Conservation (phyloP, 2,113 vertebrate species). For the Eretmochelys imbricata region DNA sequence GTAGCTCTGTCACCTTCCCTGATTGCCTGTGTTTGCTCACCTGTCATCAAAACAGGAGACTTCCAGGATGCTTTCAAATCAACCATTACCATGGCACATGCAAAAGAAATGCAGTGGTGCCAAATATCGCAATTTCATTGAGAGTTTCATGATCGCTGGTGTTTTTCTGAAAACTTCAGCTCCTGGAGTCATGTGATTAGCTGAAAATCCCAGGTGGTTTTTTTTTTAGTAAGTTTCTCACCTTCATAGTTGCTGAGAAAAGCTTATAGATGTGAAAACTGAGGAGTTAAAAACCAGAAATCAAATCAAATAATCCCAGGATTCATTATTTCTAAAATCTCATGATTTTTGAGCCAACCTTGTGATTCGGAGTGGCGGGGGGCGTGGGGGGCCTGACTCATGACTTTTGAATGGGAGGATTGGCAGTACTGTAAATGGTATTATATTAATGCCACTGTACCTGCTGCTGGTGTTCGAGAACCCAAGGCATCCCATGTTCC, state of each 20-base stretch:
- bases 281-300: background rate
- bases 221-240: background rate
- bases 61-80: background rate
- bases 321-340: background rate
- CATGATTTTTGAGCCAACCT: background rate
- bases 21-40: background rate
- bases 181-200: fast-evolving
- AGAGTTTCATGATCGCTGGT: background rate
- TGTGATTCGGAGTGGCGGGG: no score
- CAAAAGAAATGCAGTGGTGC: background rate
- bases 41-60: background rate
- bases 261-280: background rate
- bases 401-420: background rate
- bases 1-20: background rate
- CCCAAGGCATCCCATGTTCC: background rate
- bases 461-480: background rate
- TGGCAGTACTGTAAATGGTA: background rate
- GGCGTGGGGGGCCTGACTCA: background rate
- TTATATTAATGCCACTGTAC: background rate
- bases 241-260: background rate
- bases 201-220: background rate
- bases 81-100: fast-evolving
- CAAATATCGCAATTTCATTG: background rate
- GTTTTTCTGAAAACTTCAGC: background rate
- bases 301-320: background rate